Conservation (phyloP, 2,888 invertebrate genomes). For the Trypoxylon attenuatum region DNA sequence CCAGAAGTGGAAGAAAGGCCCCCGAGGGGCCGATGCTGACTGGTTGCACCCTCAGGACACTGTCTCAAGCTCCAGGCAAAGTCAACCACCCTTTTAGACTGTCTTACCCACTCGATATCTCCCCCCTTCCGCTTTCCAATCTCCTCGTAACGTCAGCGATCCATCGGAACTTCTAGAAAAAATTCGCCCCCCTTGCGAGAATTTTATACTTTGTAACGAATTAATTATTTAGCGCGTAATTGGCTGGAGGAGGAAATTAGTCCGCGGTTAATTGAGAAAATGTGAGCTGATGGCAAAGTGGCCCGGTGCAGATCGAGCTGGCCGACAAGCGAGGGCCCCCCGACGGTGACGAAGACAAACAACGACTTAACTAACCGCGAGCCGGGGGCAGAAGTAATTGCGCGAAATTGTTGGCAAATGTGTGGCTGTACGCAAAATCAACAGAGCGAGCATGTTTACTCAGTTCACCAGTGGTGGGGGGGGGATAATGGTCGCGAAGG, state of each 20-base stretch:
- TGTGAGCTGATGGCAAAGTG: too few relatives aligned
- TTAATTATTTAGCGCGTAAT: too few relatives aligned
- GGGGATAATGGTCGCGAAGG: constrained; percentile 8
- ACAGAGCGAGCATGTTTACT: constrained; percentile 37
- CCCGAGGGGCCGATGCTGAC: constrained; percentile 67
- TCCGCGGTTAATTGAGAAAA: too few relatives aligned
- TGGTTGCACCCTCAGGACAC: constrained; percentile 64
- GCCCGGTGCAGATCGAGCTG: too few relatives aligned
- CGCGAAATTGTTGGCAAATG: constrained; percentile 56
- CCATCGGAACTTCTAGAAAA: too few relatives aligned
- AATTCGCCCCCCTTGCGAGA: too few relatives aligned
- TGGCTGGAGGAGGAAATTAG: too few relatives aligned
- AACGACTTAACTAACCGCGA: constrained; percentile 10
- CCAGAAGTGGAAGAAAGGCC: constrained; percentile 62
- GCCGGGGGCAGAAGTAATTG: constrained; percentile 55
- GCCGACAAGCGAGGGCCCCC: constrained; percentile 4
- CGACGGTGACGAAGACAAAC: constrained; percentile 19
- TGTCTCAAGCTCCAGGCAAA: constrained; percentile 46
- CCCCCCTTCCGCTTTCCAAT: too few relatives aligned
- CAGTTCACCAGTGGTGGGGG: neutral
- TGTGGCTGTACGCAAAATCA: constrained; percentile 45
- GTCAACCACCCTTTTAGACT: constrained; percentile 53
- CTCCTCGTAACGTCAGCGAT: too few relatives aligned
- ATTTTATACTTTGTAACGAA: too few relatives aligned
- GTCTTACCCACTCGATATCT: constrained; percentile 52